Evolutionary conservation across 2,113 vertebrate species (phyloP).

Genomic region (Lasiurus cinereus): DNA sequence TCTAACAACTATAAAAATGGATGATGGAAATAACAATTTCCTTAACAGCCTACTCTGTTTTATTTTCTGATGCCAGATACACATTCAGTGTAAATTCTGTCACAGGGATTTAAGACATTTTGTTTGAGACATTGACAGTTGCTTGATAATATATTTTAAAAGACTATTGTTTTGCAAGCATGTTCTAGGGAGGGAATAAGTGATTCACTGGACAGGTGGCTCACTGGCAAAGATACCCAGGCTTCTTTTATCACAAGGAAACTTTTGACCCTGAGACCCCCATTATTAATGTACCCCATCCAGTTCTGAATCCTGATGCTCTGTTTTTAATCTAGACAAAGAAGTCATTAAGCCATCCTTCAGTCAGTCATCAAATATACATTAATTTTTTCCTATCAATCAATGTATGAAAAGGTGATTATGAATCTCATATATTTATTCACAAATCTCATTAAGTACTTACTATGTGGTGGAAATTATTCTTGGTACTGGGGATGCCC

Average conservation of each 20-base stretch:
- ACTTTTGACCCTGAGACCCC: neutral
- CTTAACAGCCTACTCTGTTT: constrained; percentile 7
- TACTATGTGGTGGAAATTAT: neutral
- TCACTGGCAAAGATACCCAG: neutral
- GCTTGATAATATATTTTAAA: constrained; percentile 48
- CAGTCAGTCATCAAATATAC: neutral
- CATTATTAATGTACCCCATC: neutral
- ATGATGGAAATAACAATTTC: constrained; percentile 42
- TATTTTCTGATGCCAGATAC: constrained; percentile 60
- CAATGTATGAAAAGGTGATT: neutral
- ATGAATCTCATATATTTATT: neutral
- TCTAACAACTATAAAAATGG: constrained; percentile 62
- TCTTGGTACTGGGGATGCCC: neutral
- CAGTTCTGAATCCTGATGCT: neutral
- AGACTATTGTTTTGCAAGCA: neutral
- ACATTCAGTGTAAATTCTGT: constrained; percentile 54
- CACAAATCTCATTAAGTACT: neutral
- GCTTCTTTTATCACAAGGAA: neutral
- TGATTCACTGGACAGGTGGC: neutral
- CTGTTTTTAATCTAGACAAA: neutral
- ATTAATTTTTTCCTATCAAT: neutral
- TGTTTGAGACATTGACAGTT: constrained; percentile 29
- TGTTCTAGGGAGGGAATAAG: neutral
- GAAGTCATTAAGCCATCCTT: neutral
- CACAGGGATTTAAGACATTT: constrained; percentile 16